Percentiles rank a stretch among this genome's conserved stretches.
phyloP scores from a whole-genome alignment of 2,113 vertebrate species.

The Boulengeromyrus knoepffleri region DNA sequence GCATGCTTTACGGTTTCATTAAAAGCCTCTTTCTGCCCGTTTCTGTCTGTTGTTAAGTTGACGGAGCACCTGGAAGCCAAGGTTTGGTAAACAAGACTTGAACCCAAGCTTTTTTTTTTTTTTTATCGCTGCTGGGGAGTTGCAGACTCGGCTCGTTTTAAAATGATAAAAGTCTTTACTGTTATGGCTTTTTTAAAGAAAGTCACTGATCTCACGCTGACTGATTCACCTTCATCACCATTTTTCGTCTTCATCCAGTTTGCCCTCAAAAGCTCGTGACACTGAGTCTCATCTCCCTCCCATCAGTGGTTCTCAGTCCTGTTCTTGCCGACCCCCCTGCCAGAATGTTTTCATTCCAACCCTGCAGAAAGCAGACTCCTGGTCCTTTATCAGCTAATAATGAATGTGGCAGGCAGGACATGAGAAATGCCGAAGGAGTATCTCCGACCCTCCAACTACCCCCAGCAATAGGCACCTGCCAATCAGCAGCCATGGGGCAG shows the following conservation, averaged over 20 bases:
- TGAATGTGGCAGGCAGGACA: neutral
- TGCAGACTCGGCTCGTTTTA: neutral
- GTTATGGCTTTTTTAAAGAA: neutral
- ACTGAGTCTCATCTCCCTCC: neutral
- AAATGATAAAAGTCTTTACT: neutral
- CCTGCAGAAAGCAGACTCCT: neutral
- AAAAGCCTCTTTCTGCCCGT: neutral
- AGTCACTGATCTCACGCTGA: neutral
- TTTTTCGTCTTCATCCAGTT: conserved; percentile 6
- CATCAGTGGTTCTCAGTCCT: conserved; percentile 17
- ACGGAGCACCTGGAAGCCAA: neutral
- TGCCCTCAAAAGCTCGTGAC: neutral
- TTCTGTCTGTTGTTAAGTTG: neutral
- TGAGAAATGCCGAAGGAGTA: neutral
- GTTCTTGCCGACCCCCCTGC: neutral
- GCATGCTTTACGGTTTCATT: neutral
- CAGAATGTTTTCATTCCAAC: neutral
- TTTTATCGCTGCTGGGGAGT: neutral
- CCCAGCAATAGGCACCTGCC: neutral
- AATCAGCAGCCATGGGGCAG: neutral
- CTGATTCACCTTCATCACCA: conserved; percentile 13
- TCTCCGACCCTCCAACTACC: neutral
- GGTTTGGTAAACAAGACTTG: neutral
- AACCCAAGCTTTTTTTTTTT: neutral
- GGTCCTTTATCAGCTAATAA: neutral